These are phyloP conservation scores for Takifugu ocellatus DNA, from an alignment of 2,797 vertebrate species.

Conservation along the genomic window DNA sequence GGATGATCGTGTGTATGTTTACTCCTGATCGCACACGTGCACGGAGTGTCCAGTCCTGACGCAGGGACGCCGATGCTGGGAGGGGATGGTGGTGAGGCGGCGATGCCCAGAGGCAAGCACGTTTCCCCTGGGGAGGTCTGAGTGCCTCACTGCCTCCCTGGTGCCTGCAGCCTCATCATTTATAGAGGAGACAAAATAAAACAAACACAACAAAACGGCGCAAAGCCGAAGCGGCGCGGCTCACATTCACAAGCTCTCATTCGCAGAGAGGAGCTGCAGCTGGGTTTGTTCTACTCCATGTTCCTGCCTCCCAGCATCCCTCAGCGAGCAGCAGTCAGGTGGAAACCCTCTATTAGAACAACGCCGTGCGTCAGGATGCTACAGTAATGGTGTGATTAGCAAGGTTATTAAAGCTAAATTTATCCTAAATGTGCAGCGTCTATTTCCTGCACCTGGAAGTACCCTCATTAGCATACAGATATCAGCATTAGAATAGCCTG, in stretches of 20 bases:
- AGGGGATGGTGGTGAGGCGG: conserved; percentile 36
- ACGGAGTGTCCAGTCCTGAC: conserved; percentile 40
- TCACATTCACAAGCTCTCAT: conserved; percentile 22
- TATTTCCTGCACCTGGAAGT: conserved; percentile 59
- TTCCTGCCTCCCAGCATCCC: conserved; percentile 52
- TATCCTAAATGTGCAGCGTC: conserved; percentile 50
- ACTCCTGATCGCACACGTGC: conserved; percentile 29
- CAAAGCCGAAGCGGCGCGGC: conserved; percentile 42
- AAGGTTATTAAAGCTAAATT: conserved; percentile 65
- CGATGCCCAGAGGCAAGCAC: conserved; percentile 49
- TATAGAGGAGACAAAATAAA: conserved; percentile 72
- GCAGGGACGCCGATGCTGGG: conserved; percentile 9
- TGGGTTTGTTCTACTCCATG: conserved; percentile 48
- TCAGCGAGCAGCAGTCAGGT: conserved; percentile 51
- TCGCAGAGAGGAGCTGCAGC: conserved; percentile 23
- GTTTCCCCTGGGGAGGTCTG: conserved; percentile 49
- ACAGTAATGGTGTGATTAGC: conserved; percentile 55
- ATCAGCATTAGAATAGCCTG: conserved; percentile 49
- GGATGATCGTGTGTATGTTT: conserved; percentile 2
- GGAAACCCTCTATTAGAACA: conserved; percentile 50
- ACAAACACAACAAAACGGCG: conserved; percentile 68
- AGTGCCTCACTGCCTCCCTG: conserved; percentile 55
- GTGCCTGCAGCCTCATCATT: conserved; percentile 64
- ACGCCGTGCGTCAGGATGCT: conserved; percentile 29
- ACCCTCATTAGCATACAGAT: conserved; percentile 48